Percentiles rank a stretch among this genome's conserved stretches.
Conservation (phyloP, 2,113 vertebrate species). For the Tachycineta bicolor region DNA sequence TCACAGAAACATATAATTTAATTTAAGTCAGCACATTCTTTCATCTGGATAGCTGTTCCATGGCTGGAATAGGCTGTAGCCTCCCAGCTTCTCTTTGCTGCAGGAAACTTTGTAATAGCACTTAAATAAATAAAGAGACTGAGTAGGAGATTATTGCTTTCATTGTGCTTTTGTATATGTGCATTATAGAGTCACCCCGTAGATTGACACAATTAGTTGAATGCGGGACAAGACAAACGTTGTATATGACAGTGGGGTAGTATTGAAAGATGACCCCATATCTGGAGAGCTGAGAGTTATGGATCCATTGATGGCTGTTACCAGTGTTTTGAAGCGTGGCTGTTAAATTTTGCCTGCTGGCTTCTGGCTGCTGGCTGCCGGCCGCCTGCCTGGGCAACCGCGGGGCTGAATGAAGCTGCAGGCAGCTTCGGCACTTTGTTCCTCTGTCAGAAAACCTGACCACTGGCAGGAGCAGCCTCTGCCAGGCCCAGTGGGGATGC, state of each 20-base stretch:
- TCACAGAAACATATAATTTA: not conserved
- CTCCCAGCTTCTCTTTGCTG: slow-evolving; percentile 80
- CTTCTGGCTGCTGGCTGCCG: slow-evolving; percentile 80
- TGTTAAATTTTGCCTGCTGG: slow-evolving; percentile 83
- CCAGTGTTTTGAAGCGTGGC: slow-evolving; percentile 79
- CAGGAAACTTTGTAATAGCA: slow-evolving; percentile 90
- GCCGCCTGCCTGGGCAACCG: slow-evolving; percentile 73
- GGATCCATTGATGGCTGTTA: slow-evolving; percentile 80
- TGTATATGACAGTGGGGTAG: slow-evolving; percentile 88
- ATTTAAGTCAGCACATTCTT: not conserved
- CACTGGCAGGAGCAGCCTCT: slow-evolving; percentile 69
- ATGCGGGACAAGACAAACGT: slow-evolving; percentile 85
- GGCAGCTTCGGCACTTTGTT: slow-evolving; percentile 82
- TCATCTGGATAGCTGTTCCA: slow-evolving; percentile 1
- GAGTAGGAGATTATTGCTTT: slow-evolving; percentile 90
- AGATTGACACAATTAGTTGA: slow-evolving; percentile 80
- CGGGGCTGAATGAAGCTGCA: slow-evolving; percentile 78
- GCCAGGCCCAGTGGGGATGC: slow-evolving; percentile 39
- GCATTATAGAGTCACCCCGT: slow-evolving; percentile 77
- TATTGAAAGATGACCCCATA: slow-evolving; percentile 89
- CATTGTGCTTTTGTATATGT: slow-evolving; percentile 92
- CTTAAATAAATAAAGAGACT: slow-evolving; percentile 87
- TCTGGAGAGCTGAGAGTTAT: slow-evolving; percentile 82
- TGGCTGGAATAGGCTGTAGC: slow-evolving; percentile 24
- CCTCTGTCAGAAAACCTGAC: slow-evolving; percentile 73